Evolutionary conservation across 2,797 vertebrate species (phyloP).

Genomic region (Coracias cyanogaster): DNA sequence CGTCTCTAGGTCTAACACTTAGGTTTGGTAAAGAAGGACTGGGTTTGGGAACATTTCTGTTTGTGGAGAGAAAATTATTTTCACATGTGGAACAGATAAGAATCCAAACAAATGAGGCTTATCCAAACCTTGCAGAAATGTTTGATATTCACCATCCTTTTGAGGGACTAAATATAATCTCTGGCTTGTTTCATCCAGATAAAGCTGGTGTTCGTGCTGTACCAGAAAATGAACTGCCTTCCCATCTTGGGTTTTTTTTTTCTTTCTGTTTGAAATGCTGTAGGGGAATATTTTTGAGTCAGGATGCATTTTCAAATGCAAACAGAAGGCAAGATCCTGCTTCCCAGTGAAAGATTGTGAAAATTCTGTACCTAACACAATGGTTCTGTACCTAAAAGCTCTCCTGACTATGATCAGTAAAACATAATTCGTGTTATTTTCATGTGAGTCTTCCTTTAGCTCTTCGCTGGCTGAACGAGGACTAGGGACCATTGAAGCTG

Average conservation of each 20-base stretch:
- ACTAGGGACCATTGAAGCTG: background rate
- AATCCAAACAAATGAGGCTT: constrained; percentile 21
- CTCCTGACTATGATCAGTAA: background rate
- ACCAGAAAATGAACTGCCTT: constrained; percentile 31
- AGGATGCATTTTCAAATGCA: background rate
- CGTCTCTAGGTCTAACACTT: background rate
- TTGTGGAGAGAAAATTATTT: constrained; percentile 29
- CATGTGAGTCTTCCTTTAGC: background rate
- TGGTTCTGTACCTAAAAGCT: background rate
- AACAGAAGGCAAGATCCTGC: background rate
- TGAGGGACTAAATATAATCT: constrained; percentile 44
- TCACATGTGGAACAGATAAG: background rate
- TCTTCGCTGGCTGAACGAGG: background rate
- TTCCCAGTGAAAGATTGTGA: background rate
- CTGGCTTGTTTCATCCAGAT: constrained; percentile 51
- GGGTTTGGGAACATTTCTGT: background rate
- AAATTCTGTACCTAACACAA: background rate
- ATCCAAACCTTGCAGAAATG: constrained; percentile 40
- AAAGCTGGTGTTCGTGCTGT: background rate
- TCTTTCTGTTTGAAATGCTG: background rate
- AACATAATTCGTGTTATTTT: background rate
- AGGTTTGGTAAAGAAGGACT: background rate
- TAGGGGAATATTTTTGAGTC: background rate
- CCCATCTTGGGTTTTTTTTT: background rate
- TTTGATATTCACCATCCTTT: constrained; percentile 39